Evolutionary conservation across 2,113 vertebrate species (phyloP).

Genomic region (Spea multiplicata): DNA sequence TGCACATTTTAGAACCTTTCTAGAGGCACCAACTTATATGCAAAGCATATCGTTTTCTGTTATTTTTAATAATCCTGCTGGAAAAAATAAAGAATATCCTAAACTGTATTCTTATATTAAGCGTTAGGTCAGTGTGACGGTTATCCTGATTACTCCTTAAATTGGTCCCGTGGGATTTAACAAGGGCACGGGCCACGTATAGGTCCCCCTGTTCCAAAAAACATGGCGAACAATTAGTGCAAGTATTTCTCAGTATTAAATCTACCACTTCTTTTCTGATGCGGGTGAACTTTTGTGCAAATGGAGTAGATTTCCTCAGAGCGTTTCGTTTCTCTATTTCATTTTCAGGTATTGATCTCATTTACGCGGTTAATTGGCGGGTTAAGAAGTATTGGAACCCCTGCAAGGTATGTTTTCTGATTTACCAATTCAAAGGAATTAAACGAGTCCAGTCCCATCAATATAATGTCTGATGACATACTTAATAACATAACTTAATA

Average conservation of each 20-base stretch:
- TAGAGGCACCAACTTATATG: too few relatives aligned
- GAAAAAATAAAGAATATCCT: too few relatives aligned
- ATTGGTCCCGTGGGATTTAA: constrained; percentile 33
- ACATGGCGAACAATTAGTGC: constrained; percentile 37
- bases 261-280: neutral
- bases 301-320: neutral
- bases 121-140: neutral
- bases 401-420: constrained; percentile 2
- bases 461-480: too few relatives aligned
- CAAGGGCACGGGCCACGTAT: constrained; percentile 14
- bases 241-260: constrained; percentile 12
- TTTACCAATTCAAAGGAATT: neutral
- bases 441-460: neutral
- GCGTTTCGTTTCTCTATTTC: neutral
- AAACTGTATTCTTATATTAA: too few relatives aligned
- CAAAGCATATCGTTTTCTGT: too few relatives aligned
- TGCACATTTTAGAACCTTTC: too few relatives aligned
- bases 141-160: constrained; percentile 36
- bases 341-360: constrained; percentile 4
- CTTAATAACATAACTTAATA: too few relatives aligned
- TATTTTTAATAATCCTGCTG: too few relatives aligned
- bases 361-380: constrained; percentile 14
- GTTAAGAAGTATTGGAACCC: constrained; percentile 2
- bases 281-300: neutral
- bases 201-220: constrained; percentile 10